Conservation (phyloP, 2,888 invertebrate species). For the Rhorus exstirpatorius region DNA sequence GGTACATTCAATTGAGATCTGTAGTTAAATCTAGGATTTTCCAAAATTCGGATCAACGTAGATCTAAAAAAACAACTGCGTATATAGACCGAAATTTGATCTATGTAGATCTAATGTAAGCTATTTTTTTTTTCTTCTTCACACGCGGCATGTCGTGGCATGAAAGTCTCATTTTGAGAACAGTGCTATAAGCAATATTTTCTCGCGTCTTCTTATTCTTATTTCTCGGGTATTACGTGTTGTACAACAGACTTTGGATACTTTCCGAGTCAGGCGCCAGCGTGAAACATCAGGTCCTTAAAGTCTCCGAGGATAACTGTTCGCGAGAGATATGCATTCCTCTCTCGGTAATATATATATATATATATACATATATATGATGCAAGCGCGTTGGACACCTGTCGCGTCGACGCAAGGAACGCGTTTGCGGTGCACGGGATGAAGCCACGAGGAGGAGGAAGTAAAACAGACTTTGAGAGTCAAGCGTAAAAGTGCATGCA, state of each 20-base stretch:
- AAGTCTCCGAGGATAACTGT: conserved; percentile 68
- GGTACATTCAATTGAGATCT: no score
- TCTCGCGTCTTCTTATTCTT: background rate
- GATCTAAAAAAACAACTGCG: no score
- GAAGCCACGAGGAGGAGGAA: conserved; percentile 16
- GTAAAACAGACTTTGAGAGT: conserved; percentile 15
- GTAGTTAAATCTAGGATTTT: no score
- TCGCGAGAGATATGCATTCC: conserved; percentile 66
- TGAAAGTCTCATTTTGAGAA: no score
- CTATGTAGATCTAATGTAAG: no score
- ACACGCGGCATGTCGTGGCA: no score
- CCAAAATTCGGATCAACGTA: no score
- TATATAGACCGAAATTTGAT: no score
- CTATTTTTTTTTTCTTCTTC: no score
- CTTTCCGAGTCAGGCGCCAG: conserved; percentile 43
- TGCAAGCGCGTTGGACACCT: conserved; percentile 39
- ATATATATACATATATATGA: background rate
- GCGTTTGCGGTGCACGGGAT: background rate
- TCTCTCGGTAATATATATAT: conserved; percentile 3
- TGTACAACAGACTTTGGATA: conserved; percentile 11
- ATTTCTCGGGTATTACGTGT: background rate
- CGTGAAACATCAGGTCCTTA: conserved; percentile 45
- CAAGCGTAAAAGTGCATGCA: conserved; percentile 15
- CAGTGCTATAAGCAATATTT: no score
- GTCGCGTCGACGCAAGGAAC: conserved; percentile 15